These are phyloP conservation scores for Chionodraco myersi DNA, from an alignment of 2,113 vertebrate species.

Conservation along the genomic window DNA sequence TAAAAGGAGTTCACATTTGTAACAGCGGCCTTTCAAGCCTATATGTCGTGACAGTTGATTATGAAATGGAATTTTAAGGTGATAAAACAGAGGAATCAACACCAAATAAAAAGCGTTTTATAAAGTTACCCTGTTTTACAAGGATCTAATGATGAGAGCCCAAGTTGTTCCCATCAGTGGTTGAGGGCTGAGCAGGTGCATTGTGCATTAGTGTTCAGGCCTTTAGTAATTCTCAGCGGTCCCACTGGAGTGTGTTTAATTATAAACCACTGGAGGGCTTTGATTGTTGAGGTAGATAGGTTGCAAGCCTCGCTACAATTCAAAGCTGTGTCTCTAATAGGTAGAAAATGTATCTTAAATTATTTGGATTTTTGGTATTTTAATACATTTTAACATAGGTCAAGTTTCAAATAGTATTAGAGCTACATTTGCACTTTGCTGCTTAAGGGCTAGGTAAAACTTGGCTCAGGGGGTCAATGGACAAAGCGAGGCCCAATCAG, in stretches of 20 bases:
- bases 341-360: slow-evolving; percentile 7
- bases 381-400: not conserved
- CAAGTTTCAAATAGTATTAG: not conserved
- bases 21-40: slow-evolving; percentile 8
- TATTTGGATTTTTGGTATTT: not conserved
- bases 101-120: not conserved
- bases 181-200: slow-evolving; percentile 11
- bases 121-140: slow-evolving; percentile 37
- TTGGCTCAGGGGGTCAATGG: slow-evolving; percentile 41
- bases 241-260: slow-evolving; percentile 18
- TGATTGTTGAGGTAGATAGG: not conserved
- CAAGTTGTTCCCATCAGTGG: slow-evolving; percentile 34
- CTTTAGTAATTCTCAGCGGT: slow-evolving; percentile 5
- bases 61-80: slow-evolving; percentile 20
- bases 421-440: slow-evolving; percentile 7
- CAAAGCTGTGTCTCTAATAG: not conserved
- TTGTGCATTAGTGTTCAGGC: slow-evolving; percentile 20
- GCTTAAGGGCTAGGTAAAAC: slow-evolving; percentile 13
- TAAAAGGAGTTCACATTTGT: not conserved
- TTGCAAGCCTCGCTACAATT: not conserved
- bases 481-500: slow-evolving; percentile 8
- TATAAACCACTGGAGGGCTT: slow-evolving; percentile 11
- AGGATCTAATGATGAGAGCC: slow-evolving; percentile 30
- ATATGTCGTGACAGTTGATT: slow-evolving; percentile 1
- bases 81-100: slow-evolving; percentile 45